Conservation (phyloP, 53 echinoderm and acorn worm genomes). For the Paracentrotus lividus region DNA sequence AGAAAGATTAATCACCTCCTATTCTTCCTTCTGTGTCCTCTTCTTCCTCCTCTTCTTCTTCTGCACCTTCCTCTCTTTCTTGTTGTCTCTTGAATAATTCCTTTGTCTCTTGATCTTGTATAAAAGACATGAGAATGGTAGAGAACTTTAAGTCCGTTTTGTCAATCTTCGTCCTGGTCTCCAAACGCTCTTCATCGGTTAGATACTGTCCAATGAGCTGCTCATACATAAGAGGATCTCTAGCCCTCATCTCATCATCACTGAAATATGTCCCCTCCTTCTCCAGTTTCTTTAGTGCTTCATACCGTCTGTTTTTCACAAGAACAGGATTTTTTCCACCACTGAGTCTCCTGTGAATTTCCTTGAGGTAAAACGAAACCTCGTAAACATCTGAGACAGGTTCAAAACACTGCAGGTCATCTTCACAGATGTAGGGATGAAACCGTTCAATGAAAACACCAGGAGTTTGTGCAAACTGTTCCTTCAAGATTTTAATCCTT, state of each 20-base stretch:
- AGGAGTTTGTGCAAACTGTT: slow-evolving; percentile 77
- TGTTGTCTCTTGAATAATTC: slow-evolving; percentile 77
- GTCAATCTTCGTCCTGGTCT: slow-evolving; percentile 74
- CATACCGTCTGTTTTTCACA: slow-evolving; percentile 87
- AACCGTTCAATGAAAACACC: slow-evolving; percentile 85
- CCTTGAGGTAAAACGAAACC: slow-evolving; percentile 83
- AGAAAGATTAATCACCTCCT: slow-evolving; percentile 40
- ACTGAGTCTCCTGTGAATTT: slow-evolving; percentile 73
- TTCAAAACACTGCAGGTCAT: slow-evolving; percentile 79
- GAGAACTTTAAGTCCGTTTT: slow-evolving; percentile 84
- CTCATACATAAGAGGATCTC: slow-evolving; percentile 95
- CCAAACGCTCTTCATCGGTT: slow-evolving; percentile 83
- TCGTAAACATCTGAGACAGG: slow-evolving; percentile 79
- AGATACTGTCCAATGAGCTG: slow-evolving; percentile 92
- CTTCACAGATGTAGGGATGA: slow-evolving; percentile 70
- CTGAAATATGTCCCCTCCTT: slow-evolving; percentile 85
- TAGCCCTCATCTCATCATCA: slow-evolving; percentile 89
- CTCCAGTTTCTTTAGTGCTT: slow-evolving; percentile 90
- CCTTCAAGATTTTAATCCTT: slow-evolving; percentile 73
- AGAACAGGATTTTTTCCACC: slow-evolving; percentile 52
- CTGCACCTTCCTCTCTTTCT: slow-evolving; percentile 82
- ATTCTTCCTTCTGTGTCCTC: slow-evolving; percentile 69
- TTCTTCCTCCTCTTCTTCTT: slow-evolving; percentile 92
- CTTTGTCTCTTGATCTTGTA: slow-evolving; percentile 88
- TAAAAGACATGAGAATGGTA: slow-evolving; percentile 85